Base-by-base conservation (phyloP, 2,797 vertebrate genomes). In the Crax fasciolata region DNA sequence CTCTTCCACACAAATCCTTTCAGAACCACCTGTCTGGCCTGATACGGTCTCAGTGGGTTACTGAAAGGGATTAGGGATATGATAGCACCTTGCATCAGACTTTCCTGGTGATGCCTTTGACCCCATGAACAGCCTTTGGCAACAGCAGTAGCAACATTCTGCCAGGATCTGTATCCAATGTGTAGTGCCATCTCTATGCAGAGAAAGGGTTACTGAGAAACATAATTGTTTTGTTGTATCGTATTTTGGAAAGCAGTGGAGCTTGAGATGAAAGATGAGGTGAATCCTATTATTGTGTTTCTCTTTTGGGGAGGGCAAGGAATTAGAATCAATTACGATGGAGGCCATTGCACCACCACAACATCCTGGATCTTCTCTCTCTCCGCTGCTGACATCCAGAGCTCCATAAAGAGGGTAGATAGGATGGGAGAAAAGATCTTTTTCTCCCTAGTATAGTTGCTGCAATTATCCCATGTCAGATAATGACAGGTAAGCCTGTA, bases 241-340 rank as follows among this genome's bases (percentile, higher is more conserved):
- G 11, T 81, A 62, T 49, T 95, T 95, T 85, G 74, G 74, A 93
- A 95, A 89, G 78, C 76, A 87, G 46, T 78, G 89, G 57, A 94
- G 52, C 78, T 83, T 38, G 81, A 87, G 81, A 65, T 92, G 92
- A 55, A 86, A 87, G 87, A 82, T 80, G 70, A 92, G 88, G 87
- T 96, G 92, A 96, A 93, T 91, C 81, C 83, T 87, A 32, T 87
- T 80, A 15, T 89, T 95, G 74, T 91, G 43, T 93, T 87, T 97
- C 71, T 68, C 57, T 96, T 96, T 92, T 87, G 43, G 70, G 76
- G 67, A 93, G 65, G 68, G 62, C 41, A 55, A 72, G 87, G 86
- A 89, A 67, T 58, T 73, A 88, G 86, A 89, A 67, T 58, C 75
- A 46, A 58, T 44, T 80, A 82, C 51, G 84, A 44, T 71, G 46